Evolutionary conservation across 2,797 vertebrate genomes (phyloP).

Genomic region (Pachyuromys duprasi): DNA sequence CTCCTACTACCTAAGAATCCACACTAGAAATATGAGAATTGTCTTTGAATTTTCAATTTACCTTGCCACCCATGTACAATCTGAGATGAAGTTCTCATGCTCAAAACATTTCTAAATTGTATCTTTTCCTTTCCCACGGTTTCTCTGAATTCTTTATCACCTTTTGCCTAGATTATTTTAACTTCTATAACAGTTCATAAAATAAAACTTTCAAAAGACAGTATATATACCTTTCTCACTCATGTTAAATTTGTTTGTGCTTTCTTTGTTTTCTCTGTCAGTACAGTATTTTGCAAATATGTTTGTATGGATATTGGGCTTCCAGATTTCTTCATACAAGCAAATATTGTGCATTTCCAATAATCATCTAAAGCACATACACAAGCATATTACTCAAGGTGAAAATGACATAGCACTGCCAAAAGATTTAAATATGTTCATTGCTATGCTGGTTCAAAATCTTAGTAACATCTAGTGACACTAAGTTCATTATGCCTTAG

Average conservation of each 20-base stretch:
- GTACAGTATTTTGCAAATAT: slow-evolving; percentile 1
- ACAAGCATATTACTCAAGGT: not conserved
- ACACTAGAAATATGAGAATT: slow-evolving; percentile 52
- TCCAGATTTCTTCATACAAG: not conserved
- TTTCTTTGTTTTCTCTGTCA: not conserved
- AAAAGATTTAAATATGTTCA: not conserved
- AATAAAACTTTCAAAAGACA: slow-evolving; percentile 1
- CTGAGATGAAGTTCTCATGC: slow-evolving; percentile 27
- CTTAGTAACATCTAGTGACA: not conserved
- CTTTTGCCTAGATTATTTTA: slow-evolving; percentile 19
- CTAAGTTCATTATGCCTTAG: not conserved
- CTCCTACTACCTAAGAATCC: not conserved
- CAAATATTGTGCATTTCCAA: not conserved
- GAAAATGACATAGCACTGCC: not conserved
- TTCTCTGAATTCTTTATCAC: slow-evolving; percentile 27
- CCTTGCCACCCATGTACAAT: slow-evolving; percentile 59
- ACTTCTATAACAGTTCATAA: not conserved
- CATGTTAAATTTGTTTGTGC: not conserved
- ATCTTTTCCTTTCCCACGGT: slow-evolving; percentile 35
- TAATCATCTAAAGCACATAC: not conserved
- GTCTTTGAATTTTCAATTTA: slow-evolving; percentile 65
- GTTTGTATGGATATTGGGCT: not conserved
- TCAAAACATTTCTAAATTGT: slow-evolving; percentile 21
- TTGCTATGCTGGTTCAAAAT: not conserved
- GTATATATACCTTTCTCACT: not conserved